Evolutionary conservation across 2,888 invertebrate genomes (phyloP), one percentile per base, ranked within the genome.

Genomic region (Steinernema hermaphroditum): DNA sequence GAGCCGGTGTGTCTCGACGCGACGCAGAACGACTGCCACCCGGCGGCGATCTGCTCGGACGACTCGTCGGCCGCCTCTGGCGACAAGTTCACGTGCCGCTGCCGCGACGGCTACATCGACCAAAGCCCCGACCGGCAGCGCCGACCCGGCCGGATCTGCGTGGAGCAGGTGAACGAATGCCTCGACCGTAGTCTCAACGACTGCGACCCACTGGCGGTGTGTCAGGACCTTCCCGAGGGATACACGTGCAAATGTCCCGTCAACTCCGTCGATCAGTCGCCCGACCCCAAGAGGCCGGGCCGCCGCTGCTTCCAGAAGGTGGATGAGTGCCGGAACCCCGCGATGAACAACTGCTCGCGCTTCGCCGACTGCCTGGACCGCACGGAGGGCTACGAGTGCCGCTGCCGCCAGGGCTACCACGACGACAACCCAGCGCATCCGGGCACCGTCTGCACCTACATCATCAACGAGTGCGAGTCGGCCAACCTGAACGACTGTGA

Each of bases 51-150:
- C 69, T 86, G 86, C 74, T 78, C 77, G 49, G 83, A 83, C 68
- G 75, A 75, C 16, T 72, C 74, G 29, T 73, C 49, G 14, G 43
- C 73, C 37, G 32, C 22, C 6, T 74, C 76, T 49, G 74, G 75
- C n/a, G 95, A 62, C 71, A 77, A 81, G 50, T 95, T 93, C 87
- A 93, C 93, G 0, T 95, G 95, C 87, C 92, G 93, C 80, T 94
- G 94, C 85, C 90, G 91, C 71, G 93, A 93, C 87, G 94, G 92
- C 1, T 92, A 90, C 87, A 90, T 91, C 0, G 93, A 93, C 87
- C 81, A 84, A 68, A 83, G 81, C 9, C 85, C 84, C 1, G 80
- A 84, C 71, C 75, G 74, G 32, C 29, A 34, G 14, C 68, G 74
- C 27, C 73, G 80, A 16, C 85, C 86, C 2, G 86, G 86, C 16